Conservation (phyloP, 2,113 vertebrate genomes). For the Boulengeromyrus knoepffleri region DNA sequence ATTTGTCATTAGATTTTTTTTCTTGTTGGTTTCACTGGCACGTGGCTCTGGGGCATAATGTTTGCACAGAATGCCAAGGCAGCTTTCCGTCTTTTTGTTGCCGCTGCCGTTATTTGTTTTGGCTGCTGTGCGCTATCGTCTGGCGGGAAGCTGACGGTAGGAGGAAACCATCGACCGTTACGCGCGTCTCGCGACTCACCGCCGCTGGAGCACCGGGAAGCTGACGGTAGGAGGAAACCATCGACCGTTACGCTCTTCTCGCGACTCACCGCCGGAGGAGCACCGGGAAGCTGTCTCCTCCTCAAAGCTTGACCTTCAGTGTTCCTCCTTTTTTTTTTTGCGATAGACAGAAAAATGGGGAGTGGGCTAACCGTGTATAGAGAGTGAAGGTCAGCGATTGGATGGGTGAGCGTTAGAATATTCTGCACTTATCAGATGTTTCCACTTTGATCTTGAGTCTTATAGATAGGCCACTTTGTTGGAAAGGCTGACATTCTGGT, state of each 20-base stretch:
- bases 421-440: conserved; percentile 16
- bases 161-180: background rate
- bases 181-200: background rate
- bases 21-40: background rate
- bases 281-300: background rate
- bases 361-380: background rate
- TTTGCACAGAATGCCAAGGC: background rate
- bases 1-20: background rate
- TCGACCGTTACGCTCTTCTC: too few species aligned
- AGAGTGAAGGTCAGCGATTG: background rate
- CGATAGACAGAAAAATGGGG: background rate
- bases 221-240: background rate
- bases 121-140: background rate
- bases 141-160: background rate
- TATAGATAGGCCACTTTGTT: conserved; percentile 16
- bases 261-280: background rate
- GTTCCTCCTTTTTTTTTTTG: conserved; percentile 7
- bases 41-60: background rate
- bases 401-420: background rate
- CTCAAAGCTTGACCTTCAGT: conserved; percentile 21
- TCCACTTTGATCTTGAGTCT: conserved; percentile 26
- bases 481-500: background rate
- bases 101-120: background rate
- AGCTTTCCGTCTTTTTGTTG: background rate
- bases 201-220: background rate